Base-by-base conservation (phyloP, 2,113 vertebrate genomes). In the Chaenocephalus aceratus region DNA sequence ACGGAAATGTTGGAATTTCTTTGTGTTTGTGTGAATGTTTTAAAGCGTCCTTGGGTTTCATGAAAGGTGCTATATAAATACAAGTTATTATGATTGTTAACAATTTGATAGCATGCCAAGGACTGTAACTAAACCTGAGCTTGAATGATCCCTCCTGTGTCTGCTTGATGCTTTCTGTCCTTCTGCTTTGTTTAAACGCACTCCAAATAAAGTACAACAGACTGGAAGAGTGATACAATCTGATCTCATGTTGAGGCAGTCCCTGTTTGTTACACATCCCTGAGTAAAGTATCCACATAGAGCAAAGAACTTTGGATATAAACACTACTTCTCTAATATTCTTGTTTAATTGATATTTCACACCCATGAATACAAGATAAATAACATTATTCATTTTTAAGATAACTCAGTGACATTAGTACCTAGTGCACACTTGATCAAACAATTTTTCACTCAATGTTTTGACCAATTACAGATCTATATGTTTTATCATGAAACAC, bases 401-500 rank as follows among this genome's bases (percentile, higher is more conserved):
- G 34, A 16, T n/a, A 63, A 26, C 34, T 68, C 10, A n/a, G 26
- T 16, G 36, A 26, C 15, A 3, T 16, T 41, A 13, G 64, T 69
- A 60, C n/a, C 15, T 10, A 21, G 18, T n/a, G 15, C 48, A 44
- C 15, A 46, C 5, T 8, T 41, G 46, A n/a, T 65, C 45, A 75
- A 57, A 13, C 46, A 41, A 15, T 52, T 30, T n/a, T 11, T 41
- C n/a, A 41, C 26, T 64, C 16, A 62, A 10, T 30, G 0, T 30
- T 30, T 48, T 49, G 44, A 68, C 23, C 30, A 57, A 70, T 75
- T 52, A 60, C 56, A 52, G 5, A 34, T 15, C 36, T 69, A 46
- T 18, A 15, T 59, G 34, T 1, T 62, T 59, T 18, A 12, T 36
- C 41, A 66, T 60, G 54, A 77, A 69, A 66, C 60, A 21, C 1